These are phyloP conservation scores for Hyles lineata DNA, from an alignment of 2,888 invertebrate species.

Conservation along the genomic window DNA sequence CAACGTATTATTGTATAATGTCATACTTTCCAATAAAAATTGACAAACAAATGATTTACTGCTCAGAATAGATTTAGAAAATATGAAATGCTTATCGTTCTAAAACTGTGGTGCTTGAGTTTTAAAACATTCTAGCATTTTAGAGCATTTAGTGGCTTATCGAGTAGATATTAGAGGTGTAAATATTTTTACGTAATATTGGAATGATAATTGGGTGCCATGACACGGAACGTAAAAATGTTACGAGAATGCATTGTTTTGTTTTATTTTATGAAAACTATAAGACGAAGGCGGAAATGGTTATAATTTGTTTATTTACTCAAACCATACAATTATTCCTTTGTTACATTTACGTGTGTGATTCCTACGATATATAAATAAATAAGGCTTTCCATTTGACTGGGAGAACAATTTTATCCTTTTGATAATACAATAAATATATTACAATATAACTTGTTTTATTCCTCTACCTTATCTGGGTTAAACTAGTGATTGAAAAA, in stretches of 20 bases:
- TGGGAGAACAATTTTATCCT: conserved; percentile 33
- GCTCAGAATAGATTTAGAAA: conserved; percentile 7
- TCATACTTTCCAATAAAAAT: conserved; percentile 7
- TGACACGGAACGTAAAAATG: conserved; percentile 50
- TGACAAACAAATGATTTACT: conserved; percentile 5
- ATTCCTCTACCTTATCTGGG: neutral
- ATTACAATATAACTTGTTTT: conserved; percentile 13
- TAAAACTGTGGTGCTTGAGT: conserved; percentile 69
- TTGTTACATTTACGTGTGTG: conserved; percentile 26
- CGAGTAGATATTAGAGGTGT: conserved; percentile 53
- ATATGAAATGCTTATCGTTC: conserved; percentile 29
- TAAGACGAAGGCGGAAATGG: conserved; percentile 17
- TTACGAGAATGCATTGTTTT: conserved; percentile 27
- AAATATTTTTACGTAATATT: conserved; percentile 55
- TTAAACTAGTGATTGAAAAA: neutral
- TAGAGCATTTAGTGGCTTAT: conserved; percentile 77
- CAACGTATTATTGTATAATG: neutral
- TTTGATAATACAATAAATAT: conserved; percentile 49
- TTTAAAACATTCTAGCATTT: conserved; percentile 71
- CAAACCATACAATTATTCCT: conserved; percentile 24
- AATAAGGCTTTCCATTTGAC: conserved; percentile 25
- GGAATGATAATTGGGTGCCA: conserved; percentile 63
- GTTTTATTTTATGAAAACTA: conserved; percentile 14
- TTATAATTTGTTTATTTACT: conserved; percentile 35
- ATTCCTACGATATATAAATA: conserved; percentile 19